Conservation (phyloP, 2,797 vertebrate species). For the Muraenolepis orangiensis region DNA sequence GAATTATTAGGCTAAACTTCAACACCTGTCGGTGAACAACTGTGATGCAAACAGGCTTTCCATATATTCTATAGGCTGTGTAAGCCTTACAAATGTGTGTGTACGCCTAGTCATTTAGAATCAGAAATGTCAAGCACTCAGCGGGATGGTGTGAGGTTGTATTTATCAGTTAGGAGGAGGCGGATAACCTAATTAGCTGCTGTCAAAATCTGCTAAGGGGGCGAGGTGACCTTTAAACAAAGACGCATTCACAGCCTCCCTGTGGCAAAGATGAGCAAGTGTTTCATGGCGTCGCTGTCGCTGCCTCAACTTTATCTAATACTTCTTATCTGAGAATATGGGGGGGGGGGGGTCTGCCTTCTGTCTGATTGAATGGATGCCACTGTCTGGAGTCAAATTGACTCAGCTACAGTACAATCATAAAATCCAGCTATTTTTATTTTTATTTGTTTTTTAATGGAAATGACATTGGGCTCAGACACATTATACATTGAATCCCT, state of each 20-base stretch:
- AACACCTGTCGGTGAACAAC: background rate
- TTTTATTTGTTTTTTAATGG: too few species aligned
- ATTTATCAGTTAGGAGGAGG: constrained; percentile 5
- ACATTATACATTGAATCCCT: constrained; percentile 12
- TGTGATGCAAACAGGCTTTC: background rate
- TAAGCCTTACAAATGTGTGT: background rate
- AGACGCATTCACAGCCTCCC: constrained; percentile 25
- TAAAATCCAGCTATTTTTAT: background rate
- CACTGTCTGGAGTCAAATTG: background rate
- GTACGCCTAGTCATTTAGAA: background rate
- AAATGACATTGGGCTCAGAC: too few species aligned
- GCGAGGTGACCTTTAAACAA: constrained; percentile 41
- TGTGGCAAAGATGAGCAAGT: background rate
- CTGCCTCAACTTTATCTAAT: background rate
- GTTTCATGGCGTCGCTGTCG: background rate
- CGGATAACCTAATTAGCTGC: constrained; percentile 26
- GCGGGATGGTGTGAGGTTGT: constrained; percentile 2
- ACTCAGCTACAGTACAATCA: background rate
- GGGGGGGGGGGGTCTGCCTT: background rate
- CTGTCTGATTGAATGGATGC: too few species aligned
- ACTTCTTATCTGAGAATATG: background rate
- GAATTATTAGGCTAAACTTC: background rate
- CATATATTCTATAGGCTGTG: background rate
- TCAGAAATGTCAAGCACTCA: background rate
- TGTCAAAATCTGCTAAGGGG: constrained; percentile 27